Base-by-base conservation (phyloP, 2,113 vertebrate species). In the Anoura caudifer region DNA sequence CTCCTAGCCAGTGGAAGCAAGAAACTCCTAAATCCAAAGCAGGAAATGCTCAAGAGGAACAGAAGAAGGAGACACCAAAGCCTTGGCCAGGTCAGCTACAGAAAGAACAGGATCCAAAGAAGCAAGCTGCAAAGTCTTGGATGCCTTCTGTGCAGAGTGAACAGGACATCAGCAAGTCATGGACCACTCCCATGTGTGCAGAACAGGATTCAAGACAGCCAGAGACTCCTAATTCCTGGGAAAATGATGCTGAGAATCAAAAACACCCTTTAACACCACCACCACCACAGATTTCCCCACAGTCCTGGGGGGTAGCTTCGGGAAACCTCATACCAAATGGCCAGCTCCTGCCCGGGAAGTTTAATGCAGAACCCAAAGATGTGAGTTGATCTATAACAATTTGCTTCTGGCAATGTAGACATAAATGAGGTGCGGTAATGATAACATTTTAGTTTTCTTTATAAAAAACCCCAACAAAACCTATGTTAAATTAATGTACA, bases 1-100 rank as follows among this genome's bases (percentile, higher is more conserved):
- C 86, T 91, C 97, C 97, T 90, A 79, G 82, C 97, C 98, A 96
- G 94, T 98, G 98, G 98, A 98, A 98, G 52, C 98, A 98, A 76
- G 94, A 97, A 5, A 97, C 98, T 33, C 97, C 98, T 20, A 99
- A 99, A 85, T 98, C 98, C 52, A 99, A 99, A 99, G 98, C 98
- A 56, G 95, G 97, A 47, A 98, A 98, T 70, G 8, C 97, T 95
- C 97, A 96, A 45, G 97, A 98, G 82, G 98, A 97, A 69, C 98
- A 96, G 93, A 98, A 97, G 97, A 97, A 98, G 91, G 98, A 98
- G n/a, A 83, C 96, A 82, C 94, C 77, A 90, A 98, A 98, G 97
- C 90, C 96, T 86, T 98, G 98, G 98, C 97, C 92, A 3, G 93
- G 38, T 76, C 80, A 54, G 47, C 82, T 87, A 28, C 94, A 77